Conservation (phyloP, 2,113 vertebrate genomes). For the Nothocercus nigrocapillus region DNA sequence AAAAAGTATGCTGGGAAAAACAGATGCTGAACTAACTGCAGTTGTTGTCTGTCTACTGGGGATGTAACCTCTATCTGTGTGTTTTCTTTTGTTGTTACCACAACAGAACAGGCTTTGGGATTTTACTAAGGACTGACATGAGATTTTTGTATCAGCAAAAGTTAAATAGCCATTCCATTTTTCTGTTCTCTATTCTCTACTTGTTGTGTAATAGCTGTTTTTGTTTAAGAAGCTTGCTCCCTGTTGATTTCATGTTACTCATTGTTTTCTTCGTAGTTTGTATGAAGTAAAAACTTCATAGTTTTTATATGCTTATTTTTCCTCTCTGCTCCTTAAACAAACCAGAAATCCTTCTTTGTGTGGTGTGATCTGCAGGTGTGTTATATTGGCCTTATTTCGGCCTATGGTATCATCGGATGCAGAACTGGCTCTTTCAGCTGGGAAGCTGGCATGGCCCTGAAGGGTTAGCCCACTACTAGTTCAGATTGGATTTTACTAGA, state of each 20-base stretch:
- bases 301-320: not conserved
- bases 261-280: not conserved
- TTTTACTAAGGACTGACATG: not conserved
- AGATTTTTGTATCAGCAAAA: not conserved
- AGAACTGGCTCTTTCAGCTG: not conserved
- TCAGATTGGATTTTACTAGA: not conserved
- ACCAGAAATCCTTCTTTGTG: accelerated
- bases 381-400: not conserved
- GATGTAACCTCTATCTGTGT: not conserved
- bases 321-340: not conserved
- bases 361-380: not conserved
- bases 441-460: not conserved
- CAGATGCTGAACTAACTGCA: not conserved
- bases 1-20: not conserved
- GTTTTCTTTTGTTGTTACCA: not conserved
- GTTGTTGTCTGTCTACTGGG: not conserved
- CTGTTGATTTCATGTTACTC: not conserved
- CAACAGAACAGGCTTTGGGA: not conserved
- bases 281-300: not conserved
- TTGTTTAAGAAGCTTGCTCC: not conserved
- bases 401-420: not conserved
- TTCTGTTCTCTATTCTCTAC: not conserved
- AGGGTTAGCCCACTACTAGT: not conserved
- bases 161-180: not conserved
- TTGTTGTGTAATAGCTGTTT: not conserved